Evolutionary conservation across 2,797 vertebrate genomes (phyloP), one percentile per base, ranked within the genome.

Genomic region (Parotocinclus haroldoi): DNA sequence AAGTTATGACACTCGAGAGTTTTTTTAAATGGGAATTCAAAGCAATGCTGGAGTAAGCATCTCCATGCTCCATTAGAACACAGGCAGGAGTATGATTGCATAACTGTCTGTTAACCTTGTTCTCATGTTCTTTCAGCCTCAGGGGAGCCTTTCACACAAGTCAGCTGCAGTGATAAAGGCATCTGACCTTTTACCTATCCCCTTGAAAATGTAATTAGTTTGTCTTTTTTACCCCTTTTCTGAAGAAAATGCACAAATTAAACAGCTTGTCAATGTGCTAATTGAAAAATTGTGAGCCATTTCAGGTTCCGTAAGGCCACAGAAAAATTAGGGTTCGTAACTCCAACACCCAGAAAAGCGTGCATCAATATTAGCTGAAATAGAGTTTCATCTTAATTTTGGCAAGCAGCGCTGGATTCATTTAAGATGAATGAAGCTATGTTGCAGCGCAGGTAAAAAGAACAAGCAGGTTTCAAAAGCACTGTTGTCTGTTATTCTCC

Each of bases 1-100:
- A 62, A 62, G 63, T 63, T 57, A 42, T 61, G 56, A 66, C 58
- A 45, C 38, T 61, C 64, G 53, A 64, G 55, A 64, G 61, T 19
- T 37, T 66, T 55, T 55, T 62, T 27, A 50, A 56, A 64, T 13
- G 10, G n/a, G 39, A 51, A 39, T 46, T 48, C 40, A 58, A 53
- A 56, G 36, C 52, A 51, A 61, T 56, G 63, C 52, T 45, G 56
- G 45, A 12, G 51, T 62, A 61, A 72, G 63, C 52, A 19, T 61
- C 58, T 66, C 57, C 13, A 9, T 10, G 52, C 46, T 59, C 63
- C 63, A 57, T 66, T 72, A 66, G 44, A 57, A 57, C 7, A 1
- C 18, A 42, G 50, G 36, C 18, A 42, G 50, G 36, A 62, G 70
- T 61, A 44, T 61, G 65, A 56, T 9, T 9, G 45, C 45, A 67